A percentile compares a stretch with the other conserved stretches of the same genome.
These are phyloP conservation scores for Acrocephalus arundinaceus DNA, from an alignment of 2,113 vertebrate genomes.

Conservation along the genomic window DNA sequence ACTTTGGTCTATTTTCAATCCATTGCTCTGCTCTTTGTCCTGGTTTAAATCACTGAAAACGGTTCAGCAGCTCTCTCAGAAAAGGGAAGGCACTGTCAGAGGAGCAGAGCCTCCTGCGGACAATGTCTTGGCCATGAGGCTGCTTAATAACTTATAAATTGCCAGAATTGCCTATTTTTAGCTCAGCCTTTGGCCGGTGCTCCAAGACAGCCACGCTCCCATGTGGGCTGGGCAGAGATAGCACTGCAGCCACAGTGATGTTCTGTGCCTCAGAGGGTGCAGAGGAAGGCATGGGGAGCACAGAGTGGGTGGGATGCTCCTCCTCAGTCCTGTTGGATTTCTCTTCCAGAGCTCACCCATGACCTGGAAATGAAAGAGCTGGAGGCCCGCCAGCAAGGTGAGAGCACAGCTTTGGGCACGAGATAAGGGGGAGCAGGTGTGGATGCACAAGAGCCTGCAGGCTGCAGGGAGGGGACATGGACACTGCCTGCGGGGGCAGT, in stretches of 20 bases:
- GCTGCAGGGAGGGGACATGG: background rate
- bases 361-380: conserved; percentile 78
- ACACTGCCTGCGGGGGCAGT: background rate
- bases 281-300: background rate
- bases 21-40: conserved; percentile 17
- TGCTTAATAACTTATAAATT: background rate
- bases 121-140: background rate
- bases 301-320: background rate
- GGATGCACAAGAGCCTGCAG: background rate
- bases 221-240: background rate
- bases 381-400: conserved; percentile 79
- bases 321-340: background rate
- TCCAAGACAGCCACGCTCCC: background rate
- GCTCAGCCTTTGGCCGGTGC: background rate
- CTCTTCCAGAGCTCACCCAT: conserved; percentile 74
- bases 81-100: background rate
- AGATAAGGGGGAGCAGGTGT: background rate
- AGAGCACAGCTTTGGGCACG: background rate
- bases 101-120: fast-evolving
- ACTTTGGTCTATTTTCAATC: conserved; percentile 48
- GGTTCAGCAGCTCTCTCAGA: background rate
- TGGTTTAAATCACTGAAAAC: background rate
- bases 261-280: background rate
- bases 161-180: background rate
- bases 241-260: background rate